A percentile compares a stretch with the other conserved stretches of the same genome.
These are phyloP conservation scores for Glaucomys volans DNA, from an alignment of 2,113 vertebrate genomes.

Conservation along the genomic window DNA sequence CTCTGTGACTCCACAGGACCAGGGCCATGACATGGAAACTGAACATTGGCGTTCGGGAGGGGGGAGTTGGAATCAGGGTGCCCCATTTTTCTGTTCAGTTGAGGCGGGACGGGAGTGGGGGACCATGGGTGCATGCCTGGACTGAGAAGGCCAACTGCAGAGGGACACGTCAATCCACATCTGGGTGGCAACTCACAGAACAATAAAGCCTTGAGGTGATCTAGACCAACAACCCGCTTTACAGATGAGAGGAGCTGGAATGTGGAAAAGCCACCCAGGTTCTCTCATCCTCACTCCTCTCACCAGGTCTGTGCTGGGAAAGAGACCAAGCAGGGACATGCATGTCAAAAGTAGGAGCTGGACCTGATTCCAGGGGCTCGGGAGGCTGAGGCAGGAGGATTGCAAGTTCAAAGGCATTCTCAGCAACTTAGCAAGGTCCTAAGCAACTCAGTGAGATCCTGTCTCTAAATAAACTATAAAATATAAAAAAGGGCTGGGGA, in stretches of 20 bases:
- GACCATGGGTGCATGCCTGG: accelerated
- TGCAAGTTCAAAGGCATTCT: too few relatives aligned
- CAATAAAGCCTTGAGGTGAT: neutral
- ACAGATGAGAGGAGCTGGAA: neutral
- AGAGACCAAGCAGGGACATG: neutral
- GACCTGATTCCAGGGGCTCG: too few relatives aligned
- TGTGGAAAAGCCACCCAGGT: neutral
- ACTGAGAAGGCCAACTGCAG: neutral
- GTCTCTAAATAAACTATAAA: too few relatives aligned
- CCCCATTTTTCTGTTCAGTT: neutral
- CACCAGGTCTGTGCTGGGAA: neutral
- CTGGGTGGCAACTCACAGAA: accelerated
- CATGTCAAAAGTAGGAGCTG: neutral
- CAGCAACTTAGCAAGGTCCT: too few relatives aligned
- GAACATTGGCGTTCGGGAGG: neutral
- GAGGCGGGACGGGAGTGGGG: accelerated
- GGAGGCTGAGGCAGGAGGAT: too few relatives aligned
- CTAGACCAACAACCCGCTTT: neutral
- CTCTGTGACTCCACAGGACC: neutral
- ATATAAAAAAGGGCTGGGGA: too few relatives aligned
- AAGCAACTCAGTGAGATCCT: too few relatives aligned
- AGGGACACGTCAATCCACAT: neutral
- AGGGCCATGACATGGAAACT: neutral
- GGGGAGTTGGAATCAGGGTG: neutral
- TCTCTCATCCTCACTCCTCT: neutral